Percentiles rank a stretch among this genome's conserved stretches.
Conservation (phyloP, 2,888 invertebrate genomes). For the Acholoe squamosa region DNA sequence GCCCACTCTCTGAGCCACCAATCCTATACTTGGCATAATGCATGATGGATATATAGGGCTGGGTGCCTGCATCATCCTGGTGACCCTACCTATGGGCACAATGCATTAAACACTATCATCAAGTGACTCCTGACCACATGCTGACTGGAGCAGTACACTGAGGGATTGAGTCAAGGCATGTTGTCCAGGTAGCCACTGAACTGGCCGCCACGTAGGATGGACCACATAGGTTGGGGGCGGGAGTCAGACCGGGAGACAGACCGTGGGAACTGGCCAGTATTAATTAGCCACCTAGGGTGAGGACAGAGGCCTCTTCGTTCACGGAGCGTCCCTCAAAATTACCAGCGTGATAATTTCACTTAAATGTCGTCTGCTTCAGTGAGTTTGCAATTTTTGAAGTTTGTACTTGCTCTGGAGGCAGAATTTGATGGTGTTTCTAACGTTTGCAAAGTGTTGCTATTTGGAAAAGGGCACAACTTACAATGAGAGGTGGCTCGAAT, state of each 20-base stretch:
- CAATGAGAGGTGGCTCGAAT: too few relatives aligned
- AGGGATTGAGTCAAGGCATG: neutral
- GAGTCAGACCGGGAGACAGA: too few relatives aligned
- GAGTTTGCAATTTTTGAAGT: neutral
- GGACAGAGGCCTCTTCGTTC: neutral
- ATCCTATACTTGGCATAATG: too few relatives aligned
- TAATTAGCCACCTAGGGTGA: conserved; percentile 43
- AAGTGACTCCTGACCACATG: too few relatives aligned
- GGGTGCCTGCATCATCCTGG: too few relatives aligned
- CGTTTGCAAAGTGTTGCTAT: too few relatives aligned
- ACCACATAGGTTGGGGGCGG: neutral
- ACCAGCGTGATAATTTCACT: neutral
- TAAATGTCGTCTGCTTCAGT: neutral
- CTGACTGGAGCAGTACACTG: neutral
- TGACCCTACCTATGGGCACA: too few relatives aligned
- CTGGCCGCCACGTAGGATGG: conserved; percentile 4
- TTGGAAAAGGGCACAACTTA: too few relatives aligned
- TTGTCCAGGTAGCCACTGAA: neutral
- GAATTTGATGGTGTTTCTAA: neutral
- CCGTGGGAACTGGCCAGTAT: conserved; percentile 46
- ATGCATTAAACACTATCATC: too few relatives aligned
- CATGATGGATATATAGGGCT: too few relatives aligned
- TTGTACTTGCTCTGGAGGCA: neutral
- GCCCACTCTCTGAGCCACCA: too few relatives aligned
- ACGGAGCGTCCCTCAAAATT: neutral